Base-by-base conservation (phyloP, 2,113 vertebrate genomes). In the Seriola aureovittata region DNA sequence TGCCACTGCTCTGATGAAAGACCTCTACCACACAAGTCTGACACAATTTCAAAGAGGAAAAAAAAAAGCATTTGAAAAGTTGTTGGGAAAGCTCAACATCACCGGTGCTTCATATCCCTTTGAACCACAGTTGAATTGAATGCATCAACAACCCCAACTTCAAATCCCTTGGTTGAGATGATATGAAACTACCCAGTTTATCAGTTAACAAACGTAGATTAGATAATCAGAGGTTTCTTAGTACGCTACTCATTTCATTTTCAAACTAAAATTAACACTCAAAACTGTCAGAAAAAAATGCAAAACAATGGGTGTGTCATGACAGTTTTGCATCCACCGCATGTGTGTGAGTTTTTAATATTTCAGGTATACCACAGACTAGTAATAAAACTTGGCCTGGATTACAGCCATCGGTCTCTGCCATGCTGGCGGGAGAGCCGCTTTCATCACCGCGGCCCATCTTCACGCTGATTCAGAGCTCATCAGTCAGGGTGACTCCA, bases 401-500 rank as follows among this genome's bases (percentile, higher is more conserved):
- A 68, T 85, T 58, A 42, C 55, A 74, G 77, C 58, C 78, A 64
- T 36, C 21, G 19, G 50, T 55, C 42, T 75, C 48, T 71, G 70
- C 78, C 78, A 71, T n/a, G 36, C 65, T 71, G 67, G 65, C 67
- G 71, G 66, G 48, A 58, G 68, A 66, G 66, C 38, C 36, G 25
- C 77, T 89, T 89, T 85, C 69, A 84, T 92, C 78, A 13, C 52
- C 32, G 34, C 3, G 73, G 79, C 68, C 52, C 84, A 78, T 85
- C 77, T 81, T 78, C 84, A 85, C 74, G 29, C 89, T 66, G 82
- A 89, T 90, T 88, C 77, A 52, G 76, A 85, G 82, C 74, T 76
- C 75, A 90, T 91, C 84, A 66, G 80, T 90, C 87, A 90, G 68
- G 50, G 78, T 60, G 82, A 88, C 88, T 92, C 82, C 83, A 84